Evolutionary conservation across 2,888 invertebrate genomes (phyloP).

Genomic region (Zygaena filipendulae): DNA sequence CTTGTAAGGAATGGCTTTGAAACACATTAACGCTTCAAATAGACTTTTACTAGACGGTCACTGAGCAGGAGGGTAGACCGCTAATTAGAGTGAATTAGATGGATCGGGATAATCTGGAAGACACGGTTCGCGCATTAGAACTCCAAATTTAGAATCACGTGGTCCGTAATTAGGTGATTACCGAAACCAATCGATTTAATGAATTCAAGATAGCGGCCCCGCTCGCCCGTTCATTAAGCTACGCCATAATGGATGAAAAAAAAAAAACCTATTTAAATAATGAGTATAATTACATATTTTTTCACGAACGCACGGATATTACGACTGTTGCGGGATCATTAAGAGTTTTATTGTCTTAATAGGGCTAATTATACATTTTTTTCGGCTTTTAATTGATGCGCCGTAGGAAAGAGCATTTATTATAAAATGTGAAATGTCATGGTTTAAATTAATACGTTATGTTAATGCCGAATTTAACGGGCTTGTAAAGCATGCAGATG

Average conservation of each 20-base stretch:
- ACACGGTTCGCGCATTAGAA: constrained; percentile 66
- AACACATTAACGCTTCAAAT: constrained; percentile 28
- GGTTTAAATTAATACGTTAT: constrained; percentile 64
- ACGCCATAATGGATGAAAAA: constrained; percentile 55
- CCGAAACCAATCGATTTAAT: constrained; percentile 68
- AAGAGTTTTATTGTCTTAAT: constrained; percentile 69
- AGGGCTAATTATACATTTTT: constrained; percentile 68
- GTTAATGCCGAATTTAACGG: constrained; percentile 59
- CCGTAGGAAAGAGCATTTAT: constrained; percentile 62
- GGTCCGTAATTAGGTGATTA: constrained; percentile 64
- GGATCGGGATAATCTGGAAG: constrained; percentile 54
- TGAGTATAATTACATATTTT: constrained; percentile 67
- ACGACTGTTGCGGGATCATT: constrained; percentile 65
- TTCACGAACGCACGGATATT: constrained; percentile 63
- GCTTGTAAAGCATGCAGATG: constrained; percentile 49
- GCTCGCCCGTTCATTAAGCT: constrained; percentile 55
- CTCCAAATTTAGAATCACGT: constrained; percentile 54
- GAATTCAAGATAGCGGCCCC: constrained; percentile 59
- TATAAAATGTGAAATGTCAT: constrained; percentile 68
- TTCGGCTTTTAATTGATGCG: constrained; percentile 65
- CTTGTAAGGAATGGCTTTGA: too few relatives aligned
- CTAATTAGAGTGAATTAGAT: constrained; percentile 51
- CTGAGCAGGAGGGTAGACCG: constrained; percentile 25
- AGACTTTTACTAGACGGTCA: constrained; percentile 19
- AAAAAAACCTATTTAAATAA: constrained; percentile 64